These are phyloP conservation scores for Philopotamus ludificatus DNA, from an alignment of 1,140 invertebrate genomes.

Conservation along the genomic window DNA sequence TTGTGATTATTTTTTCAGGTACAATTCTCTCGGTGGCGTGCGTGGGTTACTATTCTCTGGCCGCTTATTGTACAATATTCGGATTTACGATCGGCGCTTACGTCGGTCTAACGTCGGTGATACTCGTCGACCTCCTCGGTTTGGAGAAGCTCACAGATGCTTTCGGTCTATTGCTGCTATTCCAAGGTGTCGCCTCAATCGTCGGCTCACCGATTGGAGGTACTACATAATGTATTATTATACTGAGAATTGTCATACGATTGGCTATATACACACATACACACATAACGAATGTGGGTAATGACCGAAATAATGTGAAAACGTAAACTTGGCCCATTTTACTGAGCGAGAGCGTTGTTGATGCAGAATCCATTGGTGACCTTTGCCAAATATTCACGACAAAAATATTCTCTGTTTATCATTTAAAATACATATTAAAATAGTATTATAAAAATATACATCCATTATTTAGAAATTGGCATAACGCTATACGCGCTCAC, in stretches of 20 bases:
- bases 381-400: neutral
- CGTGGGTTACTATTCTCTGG: slow-evolving; percentile 65
- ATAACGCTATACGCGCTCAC: no score
- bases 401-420: neutral
- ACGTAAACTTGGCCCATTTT: neutral
- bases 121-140: slow-evolving; percentile 83
- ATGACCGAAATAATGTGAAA: neutral
- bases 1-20: slow-evolving; percentile 59
- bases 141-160: slow-evolving; percentile 88
- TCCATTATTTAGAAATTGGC: no score
- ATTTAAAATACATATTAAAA: no score
- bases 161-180: slow-evolving; percentile 86
- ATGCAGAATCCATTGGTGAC: neutral
- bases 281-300: neutral
- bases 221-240: slow-evolving; percentile 46
- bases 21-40: slow-evolving; percentile 77
- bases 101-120: slow-evolving; percentile 88
- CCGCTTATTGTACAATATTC: slow-evolving; percentile 77
- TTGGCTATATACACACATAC: neutral
- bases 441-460: no score
- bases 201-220: slow-evolving; percentile 87
- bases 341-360: neutral
- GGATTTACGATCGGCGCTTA: slow-evolving; percentile 91
- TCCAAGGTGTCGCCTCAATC: slow-evolving; percentile 88
- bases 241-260: neutral